phyloP scores from a whole-genome alignment of 2,888 invertebrate genomes.

The Perizoma flavofasciatum region DNA sequence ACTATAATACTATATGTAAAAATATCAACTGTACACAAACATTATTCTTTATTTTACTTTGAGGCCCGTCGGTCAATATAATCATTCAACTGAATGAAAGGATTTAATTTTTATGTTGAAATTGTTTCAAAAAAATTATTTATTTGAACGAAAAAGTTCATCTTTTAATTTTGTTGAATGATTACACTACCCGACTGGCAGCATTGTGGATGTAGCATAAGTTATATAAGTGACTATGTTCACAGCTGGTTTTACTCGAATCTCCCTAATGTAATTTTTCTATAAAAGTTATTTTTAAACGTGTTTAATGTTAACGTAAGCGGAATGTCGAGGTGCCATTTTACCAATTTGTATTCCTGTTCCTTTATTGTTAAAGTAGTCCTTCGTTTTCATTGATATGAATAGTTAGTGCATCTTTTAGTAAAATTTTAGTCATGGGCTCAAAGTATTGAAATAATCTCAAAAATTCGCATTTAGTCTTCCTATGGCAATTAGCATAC shows the following conservation, averaged over 20 bases:
- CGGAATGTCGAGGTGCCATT: constrained; percentile 81
- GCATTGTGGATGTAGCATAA: neutral
- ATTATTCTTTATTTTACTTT: neutral
- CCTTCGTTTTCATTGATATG: constrained; percentile 51
- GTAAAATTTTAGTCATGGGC: constrained; percentile 52
- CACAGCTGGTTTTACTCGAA: constrained; percentile 73
- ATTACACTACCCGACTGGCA: too few relatives aligned
- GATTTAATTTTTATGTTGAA: too few relatives aligned
- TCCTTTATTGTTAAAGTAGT: constrained; percentile 48
- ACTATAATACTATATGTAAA: constrained; percentile 70
- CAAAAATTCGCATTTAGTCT: constrained; percentile 71
- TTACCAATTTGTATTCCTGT: constrained; percentile 75
- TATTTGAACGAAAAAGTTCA: too few relatives aligned
- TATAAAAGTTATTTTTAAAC: constrained; percentile 71
- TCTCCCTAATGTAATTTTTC: constrained; percentile 80
- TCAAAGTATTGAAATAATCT: constrained; percentile 56
- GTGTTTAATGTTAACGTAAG: constrained; percentile 73
- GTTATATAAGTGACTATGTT: constrained; percentile 57
- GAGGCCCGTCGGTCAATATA: too few relatives aligned
- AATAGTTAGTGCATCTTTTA: constrained; percentile 44
- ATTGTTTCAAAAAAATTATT: too few relatives aligned
- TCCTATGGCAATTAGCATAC: constrained; percentile 69
- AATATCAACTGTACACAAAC: constrained; percentile 68
- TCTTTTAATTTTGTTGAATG: too few relatives aligned
- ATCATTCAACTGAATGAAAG: too few relatives aligned